Base-by-base conservation (phyloP, 2,113 vertebrate genomes). In the Ploceus nigricollis region DNA sequence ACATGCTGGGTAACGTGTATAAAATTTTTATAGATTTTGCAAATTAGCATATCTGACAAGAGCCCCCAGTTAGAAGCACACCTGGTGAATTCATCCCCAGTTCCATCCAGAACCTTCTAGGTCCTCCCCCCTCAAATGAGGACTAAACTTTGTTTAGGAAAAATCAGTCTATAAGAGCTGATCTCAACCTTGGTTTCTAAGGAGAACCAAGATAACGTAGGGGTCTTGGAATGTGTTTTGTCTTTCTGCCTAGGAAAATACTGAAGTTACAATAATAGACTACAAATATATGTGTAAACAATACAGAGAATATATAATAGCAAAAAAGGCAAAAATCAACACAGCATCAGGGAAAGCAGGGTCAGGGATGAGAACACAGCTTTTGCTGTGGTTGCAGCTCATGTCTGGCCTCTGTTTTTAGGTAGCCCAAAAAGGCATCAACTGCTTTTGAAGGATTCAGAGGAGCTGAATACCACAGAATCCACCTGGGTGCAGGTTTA, bases 1-100 rank as follows among this genome's bases (percentile, higher is more conserved):
- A 19, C 53, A 12, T 1, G 0, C 53, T 1, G 0, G 5, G 4
- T 5, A 30, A 60, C 0, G 0, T 0, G 5, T 11, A 2, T 7
- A 6, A 9, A 50, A 10, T 3, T 35, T 40, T 28, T 30, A 24
- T 3, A 30, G 24, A 24, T 20, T 60, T 24, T 42, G 12, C 10
- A 50, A n/a, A 60, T 58, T 15, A 27, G 9, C 42, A 6, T 37
- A 19, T 53, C 51, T 57, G n/a, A 33, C 42, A 27, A 11, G 22
- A 40, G 44, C 3, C 33, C 20, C 40, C 21, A 31, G 0, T 35
- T 65, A 45, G 50, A 31, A 25, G 13, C 61, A 31, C 8, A 15
- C 16, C 17, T 0, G 1, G 21, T 45, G 50, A 66, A 24, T 30
- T 45, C 50, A 45, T 16, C 6, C 39, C 40, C 33, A 31, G 40